Evolutionary conservation across 2,888 invertebrate genomes (phyloP).

Genomic region (Meandrusa payeni): DNA sequence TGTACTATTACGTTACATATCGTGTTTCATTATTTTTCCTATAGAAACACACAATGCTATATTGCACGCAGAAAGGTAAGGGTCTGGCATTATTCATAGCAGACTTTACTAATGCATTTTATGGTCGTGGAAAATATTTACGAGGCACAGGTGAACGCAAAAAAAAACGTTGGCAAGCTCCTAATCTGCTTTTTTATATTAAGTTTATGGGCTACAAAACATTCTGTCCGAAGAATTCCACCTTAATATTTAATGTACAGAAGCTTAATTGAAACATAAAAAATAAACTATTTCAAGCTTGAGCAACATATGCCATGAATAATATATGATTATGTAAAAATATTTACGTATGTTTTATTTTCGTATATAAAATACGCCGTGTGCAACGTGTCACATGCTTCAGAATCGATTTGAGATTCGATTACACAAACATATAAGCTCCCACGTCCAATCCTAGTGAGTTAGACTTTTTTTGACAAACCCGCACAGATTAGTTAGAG

Average conservation of each 20-base stretch:
- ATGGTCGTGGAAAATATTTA: constrained; percentile 68
- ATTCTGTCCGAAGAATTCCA: neutral
- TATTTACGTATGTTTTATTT: no score
- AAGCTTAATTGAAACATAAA: constrained; percentile 1
- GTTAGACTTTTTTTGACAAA: no score
- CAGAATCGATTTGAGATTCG: no score
- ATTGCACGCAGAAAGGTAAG: constrained; percentile 42
- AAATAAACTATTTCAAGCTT: neutral
- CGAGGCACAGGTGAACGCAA: constrained; percentile 66
- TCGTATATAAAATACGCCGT: no score
- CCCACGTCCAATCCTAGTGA: no score
- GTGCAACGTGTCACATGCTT: no score
- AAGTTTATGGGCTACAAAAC: constrained; percentile 32
- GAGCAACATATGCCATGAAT: no score
- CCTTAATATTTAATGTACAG: neutral
- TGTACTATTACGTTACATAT: no score
- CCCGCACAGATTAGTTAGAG: no score
- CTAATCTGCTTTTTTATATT: constrained; percentile 51
- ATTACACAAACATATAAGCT: no score
- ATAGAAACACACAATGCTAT: constrained; percentile 36
- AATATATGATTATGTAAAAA: neutral
- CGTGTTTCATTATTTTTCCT: no score
- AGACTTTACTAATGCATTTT: constrained; percentile 74
- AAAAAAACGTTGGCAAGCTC: constrained; percentile 56
- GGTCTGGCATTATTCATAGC: constrained; percentile 62